Evolutionary conservation across 1,140 invertebrate species (phyloP).

Genomic region (Pentalonia nigronervosa): DNA sequence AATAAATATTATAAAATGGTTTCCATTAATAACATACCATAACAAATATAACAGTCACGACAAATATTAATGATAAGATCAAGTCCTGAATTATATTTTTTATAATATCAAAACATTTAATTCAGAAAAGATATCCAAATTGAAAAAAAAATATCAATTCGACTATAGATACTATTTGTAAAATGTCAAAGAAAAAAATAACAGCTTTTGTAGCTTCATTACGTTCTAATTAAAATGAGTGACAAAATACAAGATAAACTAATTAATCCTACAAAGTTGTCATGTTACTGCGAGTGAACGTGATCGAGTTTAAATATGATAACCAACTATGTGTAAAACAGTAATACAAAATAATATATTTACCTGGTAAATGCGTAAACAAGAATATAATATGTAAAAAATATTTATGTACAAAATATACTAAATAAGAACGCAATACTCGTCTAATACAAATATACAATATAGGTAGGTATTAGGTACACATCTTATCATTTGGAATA

Average conservation of each 20-base stretch:
- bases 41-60: background rate
- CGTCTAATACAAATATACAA: no score
- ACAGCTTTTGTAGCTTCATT: no score
- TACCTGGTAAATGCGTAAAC: background rate
- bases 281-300: background rate
- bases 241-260: background rate
- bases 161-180: background rate
- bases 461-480: background rate
- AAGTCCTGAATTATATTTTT: no score
- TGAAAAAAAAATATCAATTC: no score
- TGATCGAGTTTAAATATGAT: background rate
- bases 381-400: background rate
- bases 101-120: no score
- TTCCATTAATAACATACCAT: background rate
- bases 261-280: background rate
- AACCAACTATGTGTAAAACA: background rate
- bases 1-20: background rate
- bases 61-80: no score
- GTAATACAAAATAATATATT: background rate
- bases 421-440: background rate
- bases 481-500: background rate
- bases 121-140: no score
- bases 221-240: background rate
- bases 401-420: background rate
- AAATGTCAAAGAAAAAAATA: background rate